Percentiles rank a stretch among this genome's conserved stretches.
phyloP scores from a whole-genome alignment of 1,140 invertebrate genomes.

The Bombus balteatus region DNA sequence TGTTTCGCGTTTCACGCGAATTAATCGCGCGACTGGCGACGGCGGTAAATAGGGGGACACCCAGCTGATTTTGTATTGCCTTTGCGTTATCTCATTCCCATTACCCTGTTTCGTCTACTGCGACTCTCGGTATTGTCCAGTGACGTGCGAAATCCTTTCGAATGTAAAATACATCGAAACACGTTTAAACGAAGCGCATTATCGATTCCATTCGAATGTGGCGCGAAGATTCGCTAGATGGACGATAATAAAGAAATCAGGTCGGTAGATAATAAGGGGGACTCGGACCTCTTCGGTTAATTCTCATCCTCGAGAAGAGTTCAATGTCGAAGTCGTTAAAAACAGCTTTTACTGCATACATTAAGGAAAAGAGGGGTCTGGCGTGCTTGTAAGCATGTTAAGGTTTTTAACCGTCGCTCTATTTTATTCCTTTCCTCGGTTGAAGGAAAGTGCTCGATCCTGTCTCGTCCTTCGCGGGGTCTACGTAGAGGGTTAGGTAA shows the following conservation, averaged over 20 bases:
- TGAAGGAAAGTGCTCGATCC: conserved; percentile 46
- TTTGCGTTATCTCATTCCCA: neutral
- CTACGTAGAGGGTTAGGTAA: conserved; percentile 1
- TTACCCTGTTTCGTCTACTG: neutral
- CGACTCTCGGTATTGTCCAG: neutral
- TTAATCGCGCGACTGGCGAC: conserved; percentile 13
- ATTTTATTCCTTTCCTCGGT: conserved; percentile 68
- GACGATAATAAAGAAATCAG: neutral
- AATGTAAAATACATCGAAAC: neutral
- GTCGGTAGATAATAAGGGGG: neutral
- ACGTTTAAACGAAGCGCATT: too few relatives aligned
- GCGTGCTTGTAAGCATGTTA: conserved; percentile 63
- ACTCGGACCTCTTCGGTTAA: neutral
- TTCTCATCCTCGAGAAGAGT: conserved; percentile 32
- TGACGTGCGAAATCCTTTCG: neutral
- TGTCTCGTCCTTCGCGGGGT: conserved; percentile 56
- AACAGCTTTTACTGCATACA: conserved; percentile 64
- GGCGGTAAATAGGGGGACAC: neutral
- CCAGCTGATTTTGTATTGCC: neutral
- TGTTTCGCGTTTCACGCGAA: conserved; percentile 28
- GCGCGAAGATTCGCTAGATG: neutral
- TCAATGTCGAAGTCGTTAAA: conserved; percentile 51
- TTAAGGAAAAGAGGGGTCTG: conserved; percentile 51
- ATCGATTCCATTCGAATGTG: neutral
- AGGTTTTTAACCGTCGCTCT: conserved; percentile 72